Conservation (phyloP, 2,888 invertebrate genomes). For the Sussaba pulchella region DNA sequence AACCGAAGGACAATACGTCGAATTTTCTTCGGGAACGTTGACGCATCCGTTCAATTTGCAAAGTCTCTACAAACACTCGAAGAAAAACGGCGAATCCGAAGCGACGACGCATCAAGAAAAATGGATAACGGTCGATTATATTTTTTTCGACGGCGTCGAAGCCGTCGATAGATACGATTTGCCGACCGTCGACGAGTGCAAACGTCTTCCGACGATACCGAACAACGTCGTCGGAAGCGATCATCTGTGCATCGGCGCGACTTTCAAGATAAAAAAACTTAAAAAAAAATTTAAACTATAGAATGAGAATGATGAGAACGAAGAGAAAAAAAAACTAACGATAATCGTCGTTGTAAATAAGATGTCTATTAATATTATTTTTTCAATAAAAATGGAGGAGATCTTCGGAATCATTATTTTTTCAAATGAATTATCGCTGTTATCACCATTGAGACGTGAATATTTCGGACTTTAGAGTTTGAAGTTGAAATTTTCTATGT, state of each 20-base stretch:
- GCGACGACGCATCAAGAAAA: conserved; percentile 91
- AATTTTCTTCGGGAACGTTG: conserved; percentile 87
- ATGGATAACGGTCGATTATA: conserved; percentile 95
- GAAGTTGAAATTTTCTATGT: too few relatives aligned
- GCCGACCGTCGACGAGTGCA: conserved; percentile 88
- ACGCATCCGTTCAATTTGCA: conserved; percentile 88
- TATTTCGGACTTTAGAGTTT: too few relatives aligned
- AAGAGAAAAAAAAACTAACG: neutral
- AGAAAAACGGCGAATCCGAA: conserved; percentile 84
- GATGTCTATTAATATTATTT: conserved; percentile 8
- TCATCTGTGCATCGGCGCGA: conserved; percentile 92
- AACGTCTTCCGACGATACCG: conserved; percentile 88
- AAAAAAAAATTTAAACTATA: conserved; percentile 75
- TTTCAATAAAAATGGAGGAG: conserved; percentile 9
- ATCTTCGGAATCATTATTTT: conserved; percentile 12
- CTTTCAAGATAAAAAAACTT: conserved; percentile 87
- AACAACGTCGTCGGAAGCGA: conserved; percentile 92
- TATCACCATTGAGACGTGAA: too few relatives aligned
- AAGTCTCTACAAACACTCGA: conserved; percentile 89
- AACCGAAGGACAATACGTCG: conserved; percentile 71
- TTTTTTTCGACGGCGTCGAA: conserved; percentile 90
- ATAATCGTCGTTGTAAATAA: conserved; percentile 39
- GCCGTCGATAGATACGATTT: conserved; percentile 86
- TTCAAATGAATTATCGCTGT: neutral
- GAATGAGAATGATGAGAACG: neutral